These are phyloP conservation scores for Melanotus villosus DNA, from an alignment of 2,888 invertebrate species.

Conservation along the genomic window DNA sequence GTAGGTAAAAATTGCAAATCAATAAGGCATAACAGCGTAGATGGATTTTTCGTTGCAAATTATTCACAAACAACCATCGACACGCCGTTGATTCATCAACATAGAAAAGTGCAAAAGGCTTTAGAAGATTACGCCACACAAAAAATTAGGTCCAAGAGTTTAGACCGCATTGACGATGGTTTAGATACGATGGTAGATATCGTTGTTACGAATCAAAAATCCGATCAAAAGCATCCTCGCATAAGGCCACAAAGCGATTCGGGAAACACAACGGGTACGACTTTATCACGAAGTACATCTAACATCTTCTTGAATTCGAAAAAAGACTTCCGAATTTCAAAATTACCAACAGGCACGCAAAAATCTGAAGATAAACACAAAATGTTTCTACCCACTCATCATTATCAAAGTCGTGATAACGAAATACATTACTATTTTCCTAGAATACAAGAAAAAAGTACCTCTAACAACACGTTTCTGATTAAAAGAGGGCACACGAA, in stretches of 20 bases:
- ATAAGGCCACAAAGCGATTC: conserved; percentile 59
- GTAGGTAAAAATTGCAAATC: conserved; percentile 59
- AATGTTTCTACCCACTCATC: conserved; percentile 63
- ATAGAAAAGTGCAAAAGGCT: conserved; percentile 35
- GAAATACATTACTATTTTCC: conserved; percentile 68
- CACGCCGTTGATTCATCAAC: conserved; percentile 50
- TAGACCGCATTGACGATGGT: conserved; percentile 83
- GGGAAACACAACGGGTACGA: conserved; percentile 56
- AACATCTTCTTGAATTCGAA: conserved; percentile 52
- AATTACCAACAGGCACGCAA: conserved; percentile 39
- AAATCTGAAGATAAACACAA: conserved; percentile 61
- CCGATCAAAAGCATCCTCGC: conserved; percentile 17
- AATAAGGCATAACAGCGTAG: conserved; percentile 68
- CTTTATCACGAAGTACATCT: conserved; percentile 58
- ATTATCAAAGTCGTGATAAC: conserved; percentile 54
- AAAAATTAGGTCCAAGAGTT: conserved; percentile 74
- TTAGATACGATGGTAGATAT: conserved; percentile 81
- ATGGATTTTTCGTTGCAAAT: conserved; percentile 70
- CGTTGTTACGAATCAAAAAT: conserved; percentile 71
- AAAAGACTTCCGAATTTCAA: conserved; percentile 47
- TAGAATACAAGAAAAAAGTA: conserved; percentile 67
- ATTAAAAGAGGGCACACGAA: conserved; percentile 76
- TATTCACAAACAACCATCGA: conserved; percentile 42
- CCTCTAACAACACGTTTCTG: conserved; percentile 71
- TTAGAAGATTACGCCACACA: conserved; percentile 44